Percentiles rank a stretch among this genome's conserved stretches.
These are phyloP conservation scores for Noctua janthina DNA, from an alignment of 2,888 invertebrate genomes.

Conservation along the genomic window DNA sequence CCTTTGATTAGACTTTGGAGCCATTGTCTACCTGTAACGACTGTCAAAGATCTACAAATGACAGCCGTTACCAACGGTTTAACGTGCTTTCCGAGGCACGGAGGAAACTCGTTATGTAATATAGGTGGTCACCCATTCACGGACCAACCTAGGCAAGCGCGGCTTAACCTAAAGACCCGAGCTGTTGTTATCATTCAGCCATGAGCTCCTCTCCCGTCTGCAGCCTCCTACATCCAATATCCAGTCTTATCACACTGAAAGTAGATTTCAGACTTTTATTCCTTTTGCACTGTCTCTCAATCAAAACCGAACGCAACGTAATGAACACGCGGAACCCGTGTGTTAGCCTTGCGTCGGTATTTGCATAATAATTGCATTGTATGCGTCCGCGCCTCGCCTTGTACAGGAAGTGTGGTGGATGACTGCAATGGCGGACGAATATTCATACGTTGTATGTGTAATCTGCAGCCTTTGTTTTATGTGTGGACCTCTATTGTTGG, in stretches of 20 bases:
- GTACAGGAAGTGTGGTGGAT: slow-evolving; percentile 71
- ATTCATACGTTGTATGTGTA: slow-evolving; percentile 14
- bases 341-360: slow-evolving; percentile 43
- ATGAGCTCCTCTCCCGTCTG: neutral
- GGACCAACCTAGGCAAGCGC: no score
- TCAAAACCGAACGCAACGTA: neutral
- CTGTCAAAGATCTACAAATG: no score
- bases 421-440: slow-evolving; percentile 21
- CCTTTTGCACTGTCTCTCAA: slow-evolving; percentile 10
- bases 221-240: neutral
- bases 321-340: slow-evolving; percentile 19
- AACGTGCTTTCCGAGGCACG: no score
- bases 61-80: no score
- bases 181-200: no score
- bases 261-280: slow-evolving; percentile 2
- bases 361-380: slow-evolving; percentile 76
- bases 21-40: no score
- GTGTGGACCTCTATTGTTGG: slow-evolving; percentile 29
- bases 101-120: no score
- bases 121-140: no score
- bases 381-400: slow-evolving; percentile 50
- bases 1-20: no score
- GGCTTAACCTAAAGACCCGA: no score
- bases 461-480: slow-evolving; percentile 43
- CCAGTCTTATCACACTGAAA: neutral